Percentiles rank a stretch among this genome's conserved stretches.
Evolutionary conservation across 1,140 invertebrate genomes (phyloP).

Genomic region (Pseudachorutes palmiensis): DNA sequence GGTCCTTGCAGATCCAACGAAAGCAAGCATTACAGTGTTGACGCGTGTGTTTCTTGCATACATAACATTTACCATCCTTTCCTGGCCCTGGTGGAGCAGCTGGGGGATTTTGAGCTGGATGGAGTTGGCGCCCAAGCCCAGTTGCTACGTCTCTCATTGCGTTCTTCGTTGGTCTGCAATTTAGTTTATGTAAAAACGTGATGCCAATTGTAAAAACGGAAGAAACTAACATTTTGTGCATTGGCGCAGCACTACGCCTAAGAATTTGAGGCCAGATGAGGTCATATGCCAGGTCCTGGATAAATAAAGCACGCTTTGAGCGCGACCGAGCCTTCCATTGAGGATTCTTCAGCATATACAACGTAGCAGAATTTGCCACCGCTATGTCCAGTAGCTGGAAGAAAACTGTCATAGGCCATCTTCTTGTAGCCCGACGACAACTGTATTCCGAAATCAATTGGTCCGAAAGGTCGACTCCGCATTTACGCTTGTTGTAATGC

Average conservation of each 20-base stretch:
- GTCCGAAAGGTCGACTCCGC: constrained; percentile 11
- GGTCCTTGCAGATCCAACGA: too few relatives aligned
- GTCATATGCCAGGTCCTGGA: not conserved
- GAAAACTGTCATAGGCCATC: constrained; percentile 4
- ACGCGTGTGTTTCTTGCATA: too few relatives aligned
- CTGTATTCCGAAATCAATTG: not conserved
- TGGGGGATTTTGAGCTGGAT: too few relatives aligned
- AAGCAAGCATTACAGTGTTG: too few relatives aligned
- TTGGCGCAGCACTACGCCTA: not conserved
- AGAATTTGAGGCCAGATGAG: not conserved
- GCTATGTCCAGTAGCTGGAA: not conserved
- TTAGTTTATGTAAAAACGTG: too few relatives aligned
- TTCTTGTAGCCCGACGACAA: not conserved
- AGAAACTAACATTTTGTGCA: too few relatives aligned
- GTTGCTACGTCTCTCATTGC: not conserved
- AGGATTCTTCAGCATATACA: not conserved
- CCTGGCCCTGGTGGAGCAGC: too few relatives aligned
- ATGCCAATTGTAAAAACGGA: too few relatives aligned
- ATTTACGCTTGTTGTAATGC: constrained; percentile 11
- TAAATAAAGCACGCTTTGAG: not conserved
- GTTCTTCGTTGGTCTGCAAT: not conserved
- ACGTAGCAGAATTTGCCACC: not conserved
- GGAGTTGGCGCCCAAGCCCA: too few relatives aligned
- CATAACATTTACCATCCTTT: too few relatives aligned
- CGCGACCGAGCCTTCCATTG: not conserved